A percentile compares a stretch with the other conserved stretches of the same genome.
Evolutionary conservation across 2,888 invertebrate genomes (phyloP).

Genomic region (Micropterix aruncella): DNA sequence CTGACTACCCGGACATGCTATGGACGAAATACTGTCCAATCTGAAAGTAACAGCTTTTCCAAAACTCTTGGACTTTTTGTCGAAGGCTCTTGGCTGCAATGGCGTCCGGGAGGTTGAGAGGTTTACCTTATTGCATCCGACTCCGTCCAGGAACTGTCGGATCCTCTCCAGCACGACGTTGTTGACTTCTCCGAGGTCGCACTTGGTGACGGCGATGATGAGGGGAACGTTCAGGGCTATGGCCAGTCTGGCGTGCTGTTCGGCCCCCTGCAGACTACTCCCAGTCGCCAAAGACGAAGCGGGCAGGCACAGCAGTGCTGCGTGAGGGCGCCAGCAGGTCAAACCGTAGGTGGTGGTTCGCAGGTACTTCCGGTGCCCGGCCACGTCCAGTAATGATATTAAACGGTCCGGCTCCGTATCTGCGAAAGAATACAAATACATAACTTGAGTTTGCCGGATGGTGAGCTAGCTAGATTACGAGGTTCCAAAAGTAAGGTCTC

Average conservation of each 20-base stretch:
- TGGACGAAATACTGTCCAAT: too few relatives aligned
- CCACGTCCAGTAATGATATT: conserved; percentile 89
- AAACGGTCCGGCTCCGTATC: conserved; percentile 23
- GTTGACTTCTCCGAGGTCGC: conserved; percentile 60
- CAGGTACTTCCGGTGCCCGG: conserved; percentile 92
- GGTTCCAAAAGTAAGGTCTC: too few relatives aligned
- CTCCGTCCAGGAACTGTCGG: conserved; percentile 46
- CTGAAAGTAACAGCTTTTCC: too few relatives aligned
- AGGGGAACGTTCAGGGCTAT: conserved; percentile 75
- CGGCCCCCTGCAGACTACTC: conserved; percentile 31
- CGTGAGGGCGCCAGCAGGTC: conserved; percentile 87
- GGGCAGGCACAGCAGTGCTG: conserved; percentile 72
- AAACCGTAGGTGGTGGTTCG: conserved; percentile 90
- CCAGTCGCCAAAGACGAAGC: background rate
- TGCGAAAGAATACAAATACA: conserved; percentile 1
- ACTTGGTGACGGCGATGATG: conserved; percentile 89
- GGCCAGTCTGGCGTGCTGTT: conserved; percentile 81
- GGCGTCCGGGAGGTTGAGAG: too few relatives aligned
- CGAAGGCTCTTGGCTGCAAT: too few relatives aligned
- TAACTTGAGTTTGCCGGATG: background rate
- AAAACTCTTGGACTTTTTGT: too few relatives aligned
- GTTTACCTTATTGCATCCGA: conserved; percentile 43
- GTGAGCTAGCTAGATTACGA: too few relatives aligned
- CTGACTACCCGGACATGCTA: too few relatives aligned
- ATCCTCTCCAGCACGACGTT: conserved; percentile 36